Conservation (phyloP, 2,797 vertebrate genomes). For the Sciurus carolinensis region DNA sequence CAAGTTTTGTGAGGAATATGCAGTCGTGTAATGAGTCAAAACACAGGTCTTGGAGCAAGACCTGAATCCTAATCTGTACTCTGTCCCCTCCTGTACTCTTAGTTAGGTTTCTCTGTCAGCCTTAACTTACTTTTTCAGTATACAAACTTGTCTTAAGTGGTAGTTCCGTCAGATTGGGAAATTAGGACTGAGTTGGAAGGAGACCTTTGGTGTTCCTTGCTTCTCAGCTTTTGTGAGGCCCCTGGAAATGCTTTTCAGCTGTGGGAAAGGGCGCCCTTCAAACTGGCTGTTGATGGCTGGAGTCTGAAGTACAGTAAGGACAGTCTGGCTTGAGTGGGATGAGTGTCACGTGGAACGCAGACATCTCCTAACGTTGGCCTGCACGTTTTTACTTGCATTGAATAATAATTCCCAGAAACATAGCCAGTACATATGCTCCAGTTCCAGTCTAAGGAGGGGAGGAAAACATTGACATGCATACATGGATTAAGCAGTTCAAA, state of each 20-base stretch:
- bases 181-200: neutral
- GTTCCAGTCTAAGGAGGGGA: conserved; percentile 71
- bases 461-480: conserved; percentile 71
- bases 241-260: neutral
- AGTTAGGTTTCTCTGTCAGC: neutral
- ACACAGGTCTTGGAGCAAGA: neutral
- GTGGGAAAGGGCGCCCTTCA: neutral
- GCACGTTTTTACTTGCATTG: conserved; percentile 64
- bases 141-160: neutral
- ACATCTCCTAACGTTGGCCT: conserved; percentile 57
- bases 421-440: conserved; percentile 51
- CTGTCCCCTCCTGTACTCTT: neutral
- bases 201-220: neutral
- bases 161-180: neutral
- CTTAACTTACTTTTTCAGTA: neutral
- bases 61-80: neutral
- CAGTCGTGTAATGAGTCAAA: neutral
- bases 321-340: conserved; percentile 6
- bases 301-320: neutral
- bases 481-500: conserved; percentile 82
- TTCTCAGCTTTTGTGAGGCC: neutral
- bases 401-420: conserved; percentile 78
- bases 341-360: conserved; percentile 44
- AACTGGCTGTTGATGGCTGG: neutral
- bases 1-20: neutral